Evolutionary conservation across 2,797 vertebrate species (phyloP).

Genomic region (Bradypodion pumilum): DNA sequence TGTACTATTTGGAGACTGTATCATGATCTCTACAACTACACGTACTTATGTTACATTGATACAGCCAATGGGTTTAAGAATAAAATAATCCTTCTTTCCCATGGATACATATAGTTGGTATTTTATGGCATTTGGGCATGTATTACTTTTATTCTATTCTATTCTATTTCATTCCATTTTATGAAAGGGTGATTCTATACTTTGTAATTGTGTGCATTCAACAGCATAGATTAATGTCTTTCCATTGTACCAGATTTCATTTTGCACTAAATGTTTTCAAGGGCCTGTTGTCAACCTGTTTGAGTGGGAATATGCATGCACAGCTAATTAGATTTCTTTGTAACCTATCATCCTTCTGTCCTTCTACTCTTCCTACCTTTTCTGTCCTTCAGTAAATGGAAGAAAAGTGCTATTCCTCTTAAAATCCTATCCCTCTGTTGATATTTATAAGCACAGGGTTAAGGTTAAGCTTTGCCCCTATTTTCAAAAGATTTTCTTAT

Average conservation of each 20-base stretch:
- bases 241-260: not conserved
- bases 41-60: not conserved
- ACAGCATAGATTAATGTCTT: not conserved
- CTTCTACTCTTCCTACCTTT: not conserved
- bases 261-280: not conserved
- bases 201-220: not conserved
- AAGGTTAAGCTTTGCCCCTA: conserved; percentile 55
- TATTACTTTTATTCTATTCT: not conserved
- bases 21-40: not conserved
- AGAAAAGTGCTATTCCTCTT: conserved; percentile 27
- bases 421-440: conserved; percentile 42
- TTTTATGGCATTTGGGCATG: not conserved
- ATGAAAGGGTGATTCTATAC: not conserved
- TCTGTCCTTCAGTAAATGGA: conserved; percentile 13
- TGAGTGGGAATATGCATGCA: not conserved
- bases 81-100: not conserved
- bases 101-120: not conserved
- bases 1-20: too few relatives aligned
- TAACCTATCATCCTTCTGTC: not conserved
- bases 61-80: not conserved
- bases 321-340: not conserved
- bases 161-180: not conserved
- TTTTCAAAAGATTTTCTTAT: conserved; percentile 59
- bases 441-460: conserved; percentile 55
- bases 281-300: not conserved